Conservation (phyloP, 2,797 vertebrate genomes). For the Helicolenus hilgendorfi region DNA sequence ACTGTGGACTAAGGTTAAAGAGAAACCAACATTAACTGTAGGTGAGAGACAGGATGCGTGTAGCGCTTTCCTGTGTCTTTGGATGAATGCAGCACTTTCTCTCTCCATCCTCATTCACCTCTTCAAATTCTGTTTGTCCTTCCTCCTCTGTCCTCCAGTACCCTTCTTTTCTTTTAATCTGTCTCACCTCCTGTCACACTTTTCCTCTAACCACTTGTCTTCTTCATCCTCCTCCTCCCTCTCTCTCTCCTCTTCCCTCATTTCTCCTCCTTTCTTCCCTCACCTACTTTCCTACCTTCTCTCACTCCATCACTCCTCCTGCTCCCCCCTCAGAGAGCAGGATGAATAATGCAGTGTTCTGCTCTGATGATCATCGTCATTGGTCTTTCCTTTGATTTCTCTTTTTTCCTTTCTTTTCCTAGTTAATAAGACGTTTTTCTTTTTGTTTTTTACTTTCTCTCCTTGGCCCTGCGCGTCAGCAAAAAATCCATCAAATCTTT, state of each 20-base stretch:
- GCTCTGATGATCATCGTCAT: conserved; percentile 63
- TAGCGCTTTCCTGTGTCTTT: no score
- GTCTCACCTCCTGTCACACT: background rate
- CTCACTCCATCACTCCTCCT: conserved; percentile 38
- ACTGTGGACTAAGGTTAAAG: no score
- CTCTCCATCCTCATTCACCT: no score
- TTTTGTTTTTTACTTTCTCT: background rate
- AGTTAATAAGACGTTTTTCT: background rate
- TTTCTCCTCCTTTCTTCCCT: conserved; percentile 3
- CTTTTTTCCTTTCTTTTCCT: background rate
- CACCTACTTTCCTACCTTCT: conserved; percentile 55
- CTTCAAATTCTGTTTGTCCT: no score
- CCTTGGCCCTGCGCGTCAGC: background rate
- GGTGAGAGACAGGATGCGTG: background rate
- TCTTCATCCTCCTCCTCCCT: background rate
- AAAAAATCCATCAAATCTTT: background rate
- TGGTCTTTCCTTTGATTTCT: conserved; percentile 36
- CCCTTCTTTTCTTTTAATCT: background rate
- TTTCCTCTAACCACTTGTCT: background rate
- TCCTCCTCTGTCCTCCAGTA: background rate
- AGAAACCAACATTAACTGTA: background rate
- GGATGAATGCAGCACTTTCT: no score
- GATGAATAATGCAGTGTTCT: conserved; percentile 79
- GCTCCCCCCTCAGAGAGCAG: conserved; percentile 38
- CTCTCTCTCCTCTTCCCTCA: background rate